A percentile compares a stretch with the other conserved stretches of the same genome.
Conservation (phyloP, 2,797 vertebrate species). For the Sphenopsis melanotis region DNA sequence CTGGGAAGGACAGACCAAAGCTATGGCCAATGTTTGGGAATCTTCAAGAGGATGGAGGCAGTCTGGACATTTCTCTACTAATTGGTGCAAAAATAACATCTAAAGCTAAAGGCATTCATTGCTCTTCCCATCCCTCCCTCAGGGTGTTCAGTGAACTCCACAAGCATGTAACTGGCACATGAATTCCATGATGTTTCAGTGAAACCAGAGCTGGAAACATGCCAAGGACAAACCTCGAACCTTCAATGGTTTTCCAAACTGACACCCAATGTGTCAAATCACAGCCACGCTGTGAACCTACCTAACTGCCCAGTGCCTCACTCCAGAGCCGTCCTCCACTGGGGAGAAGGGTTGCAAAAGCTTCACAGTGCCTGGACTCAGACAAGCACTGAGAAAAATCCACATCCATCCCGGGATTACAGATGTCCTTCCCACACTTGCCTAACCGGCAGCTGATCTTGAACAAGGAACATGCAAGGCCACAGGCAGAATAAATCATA, state of each 20-base stretch:
- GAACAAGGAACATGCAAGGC: constrained; percentile 57
- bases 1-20: not conserved
- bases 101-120: not conserved
- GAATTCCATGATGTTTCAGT: not conserved
- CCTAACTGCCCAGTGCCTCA: not conserved
- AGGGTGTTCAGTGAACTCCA: not conserved
- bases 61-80: not conserved
- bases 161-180: not conserved
- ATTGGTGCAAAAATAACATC: not conserved
- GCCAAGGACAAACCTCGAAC: not conserved
- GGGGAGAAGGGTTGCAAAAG: not conserved
- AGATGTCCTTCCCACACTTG: not conserved
- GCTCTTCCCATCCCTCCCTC: not conserved
- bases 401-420: not conserved
- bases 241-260: not conserved
- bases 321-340: not conserved
- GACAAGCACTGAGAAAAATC: not conserved
- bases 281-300: not conserved
- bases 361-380: not conserved
- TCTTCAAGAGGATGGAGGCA: not conserved
- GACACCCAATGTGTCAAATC: not conserved
- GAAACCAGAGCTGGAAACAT: not conserved
- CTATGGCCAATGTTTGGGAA: not conserved
- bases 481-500: constrained; percentile 25
- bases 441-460: not conserved